Evolutionary conservation across 1,140 invertebrate genomes (phyloP).

Genomic region (Papilio polytes): DNA sequence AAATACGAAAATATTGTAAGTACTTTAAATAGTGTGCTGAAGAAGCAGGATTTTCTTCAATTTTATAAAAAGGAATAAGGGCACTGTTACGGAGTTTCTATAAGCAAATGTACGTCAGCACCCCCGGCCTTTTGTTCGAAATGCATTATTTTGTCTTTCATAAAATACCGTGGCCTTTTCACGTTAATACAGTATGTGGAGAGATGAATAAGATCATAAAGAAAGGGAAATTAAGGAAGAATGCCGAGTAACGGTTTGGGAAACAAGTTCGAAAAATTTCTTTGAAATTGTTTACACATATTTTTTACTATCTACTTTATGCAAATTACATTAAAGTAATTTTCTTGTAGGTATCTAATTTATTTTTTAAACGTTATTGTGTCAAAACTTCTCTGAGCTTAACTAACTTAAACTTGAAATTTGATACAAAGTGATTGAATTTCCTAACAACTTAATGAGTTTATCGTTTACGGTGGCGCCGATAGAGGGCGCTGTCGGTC

Average conservation of each 20-base stretch:
- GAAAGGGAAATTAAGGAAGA: not conserved
- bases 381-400: not conserved
- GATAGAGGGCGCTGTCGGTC: constrained; percentile 3
- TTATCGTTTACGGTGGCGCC: not conserved
- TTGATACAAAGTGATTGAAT: constrained; percentile 11
- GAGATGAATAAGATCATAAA: not conserved
- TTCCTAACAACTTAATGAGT: constrained; percentile 6
- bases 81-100: not conserved
- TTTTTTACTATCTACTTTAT: not conserved
- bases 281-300: not conserved
- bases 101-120: not conserved
- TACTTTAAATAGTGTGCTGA: not conserved
- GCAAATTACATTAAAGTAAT: not conserved
- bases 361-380: not conserved
- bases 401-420: not conserved
- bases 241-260: not conserved
- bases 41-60: not conserved
- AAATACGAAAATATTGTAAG: not conserved
- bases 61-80: not conserved
- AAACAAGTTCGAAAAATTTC: not conserved
- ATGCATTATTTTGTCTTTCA: constrained; percentile 18
- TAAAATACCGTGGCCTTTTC: constrained; percentile 2
- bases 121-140: not conserved
- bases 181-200: not conserved
- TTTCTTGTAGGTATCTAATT: not conserved